Evolutionary conservation across 2,888 invertebrate genomes (phyloP).

Genomic region (Dilophus febrilis): DNA sequence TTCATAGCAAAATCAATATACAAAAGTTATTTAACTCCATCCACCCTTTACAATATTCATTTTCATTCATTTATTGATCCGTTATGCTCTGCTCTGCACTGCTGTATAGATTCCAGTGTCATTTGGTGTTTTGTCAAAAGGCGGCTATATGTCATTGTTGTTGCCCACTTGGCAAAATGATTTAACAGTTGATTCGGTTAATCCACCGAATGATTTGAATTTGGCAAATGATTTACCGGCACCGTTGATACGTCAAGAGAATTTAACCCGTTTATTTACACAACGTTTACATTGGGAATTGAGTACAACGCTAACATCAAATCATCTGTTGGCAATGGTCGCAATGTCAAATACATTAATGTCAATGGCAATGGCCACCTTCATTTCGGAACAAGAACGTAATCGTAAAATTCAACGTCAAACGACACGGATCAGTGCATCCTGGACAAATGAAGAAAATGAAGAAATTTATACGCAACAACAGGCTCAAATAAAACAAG

Average conservation of each 20-base stretch:
- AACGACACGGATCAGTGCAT: slow-evolving; percentile 41
- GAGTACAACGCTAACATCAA: slow-evolving; percentile 85
- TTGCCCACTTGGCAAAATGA: slow-evolving; percentile 72
- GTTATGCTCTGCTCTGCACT: too few relatives aligned
- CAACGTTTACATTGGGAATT: slow-evolving; percentile 90
- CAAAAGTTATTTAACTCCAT: too few relatives aligned
- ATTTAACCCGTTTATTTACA: slow-evolving; percentile 64
- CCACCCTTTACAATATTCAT: too few relatives aligned
- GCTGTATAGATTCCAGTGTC: slow-evolving; percentile 56
- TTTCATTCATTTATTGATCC: too few relatives aligned
- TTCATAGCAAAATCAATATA: too few relatives aligned
- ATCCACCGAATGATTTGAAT: slow-evolving; percentile 5
- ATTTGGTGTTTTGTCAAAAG: slow-evolving; percentile 92
- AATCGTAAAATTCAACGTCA: slow-evolving; percentile 51
- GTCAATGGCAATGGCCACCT: slow-evolving; percentile 94
- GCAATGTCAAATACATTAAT: slow-evolving; percentile 92
- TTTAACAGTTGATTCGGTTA: slow-evolving; percentile 21
- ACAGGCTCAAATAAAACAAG: slow-evolving; percentile 87
- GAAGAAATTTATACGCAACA: slow-evolving; percentile 72
- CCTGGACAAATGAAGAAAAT: slow-evolving; percentile 60
- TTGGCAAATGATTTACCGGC: slow-evolving; percentile 31
- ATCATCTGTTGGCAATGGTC: slow-evolving; percentile 87
- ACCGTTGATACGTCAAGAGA: slow-evolving; percentile 57
- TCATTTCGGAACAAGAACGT: slow-evolving; percentile 74
- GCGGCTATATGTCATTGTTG: slow-evolving; percentile 86